phyloP scores from a whole-genome alignment of 2,113 vertebrate species.

The Bos taurus region ARS-UCD2.0 NC_037342.1:18012001-18012500 shows the following conservation, averaged over 20 bases:
- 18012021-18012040: background rate
- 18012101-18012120: background rate
- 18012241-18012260: background rate
- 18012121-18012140: background rate
- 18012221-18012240: background rate
- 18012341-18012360: background rate
- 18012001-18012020: background rate
- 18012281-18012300: background rate
- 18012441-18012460: background rate
- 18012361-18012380: background rate
- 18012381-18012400: background rate
- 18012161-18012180: background rate
- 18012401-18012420: background rate
- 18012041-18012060: background rate
- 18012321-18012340: background rate
- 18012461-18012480: background rate
- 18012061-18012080: background rate
- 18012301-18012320: background rate
- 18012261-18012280: background rate
- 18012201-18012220: background rate
- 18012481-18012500: background rate
- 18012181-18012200: background rate
- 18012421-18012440: background rate
- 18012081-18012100: background rate
- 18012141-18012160: background rate